A percentile compares a stretch with the other conserved stretches of the same genome.
Conservation (phyloP, 2,797 vertebrate genomes). For the Graptemys geographica region DNA sequence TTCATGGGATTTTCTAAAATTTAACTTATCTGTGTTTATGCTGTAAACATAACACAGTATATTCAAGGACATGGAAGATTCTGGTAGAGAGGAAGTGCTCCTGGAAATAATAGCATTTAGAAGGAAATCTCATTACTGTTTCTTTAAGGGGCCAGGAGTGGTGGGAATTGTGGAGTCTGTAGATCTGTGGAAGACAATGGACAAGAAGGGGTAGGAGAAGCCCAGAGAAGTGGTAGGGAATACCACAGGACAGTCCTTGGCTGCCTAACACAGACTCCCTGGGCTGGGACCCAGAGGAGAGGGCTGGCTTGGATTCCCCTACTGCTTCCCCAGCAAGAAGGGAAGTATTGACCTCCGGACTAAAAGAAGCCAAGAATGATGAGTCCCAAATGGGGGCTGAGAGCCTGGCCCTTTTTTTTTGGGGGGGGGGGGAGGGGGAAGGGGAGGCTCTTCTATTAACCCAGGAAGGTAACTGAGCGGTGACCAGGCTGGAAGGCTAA, state of each 20-base stretch:
- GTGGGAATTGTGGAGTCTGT: not conserved
- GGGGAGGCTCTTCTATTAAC: not conserved
- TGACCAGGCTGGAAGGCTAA: not conserved
- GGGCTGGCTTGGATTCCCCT: not conserved
- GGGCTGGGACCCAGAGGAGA: not conserved
- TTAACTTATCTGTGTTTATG: not conserved
- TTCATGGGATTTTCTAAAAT: too few relatives aligned
- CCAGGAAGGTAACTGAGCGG: not conserved
- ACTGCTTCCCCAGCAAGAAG: not conserved
- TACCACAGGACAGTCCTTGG: not conserved
- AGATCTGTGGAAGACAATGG: not conserved
- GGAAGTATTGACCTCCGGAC: not conserved
- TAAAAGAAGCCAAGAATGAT: not conserved
- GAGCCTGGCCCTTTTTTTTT: not conserved
- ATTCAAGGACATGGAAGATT: not conserved
- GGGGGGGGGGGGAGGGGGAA: too few relatives aligned
- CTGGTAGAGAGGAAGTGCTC: not conserved
- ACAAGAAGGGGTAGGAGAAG: not conserved
- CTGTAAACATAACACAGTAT: not conserved
- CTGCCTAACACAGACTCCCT: not conserved
- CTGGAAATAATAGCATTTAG: not conserved
- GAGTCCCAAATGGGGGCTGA: not conserved
- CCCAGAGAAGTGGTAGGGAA: not conserved
- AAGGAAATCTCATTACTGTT: not conserved
- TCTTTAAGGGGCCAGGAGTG: not conserved